These are phyloP conservation scores for Eunapius fragilis DNA, from an alignment of 37 sponge, comb jelly and placozoan genomes.

Conservation along the genomic window DNA sequence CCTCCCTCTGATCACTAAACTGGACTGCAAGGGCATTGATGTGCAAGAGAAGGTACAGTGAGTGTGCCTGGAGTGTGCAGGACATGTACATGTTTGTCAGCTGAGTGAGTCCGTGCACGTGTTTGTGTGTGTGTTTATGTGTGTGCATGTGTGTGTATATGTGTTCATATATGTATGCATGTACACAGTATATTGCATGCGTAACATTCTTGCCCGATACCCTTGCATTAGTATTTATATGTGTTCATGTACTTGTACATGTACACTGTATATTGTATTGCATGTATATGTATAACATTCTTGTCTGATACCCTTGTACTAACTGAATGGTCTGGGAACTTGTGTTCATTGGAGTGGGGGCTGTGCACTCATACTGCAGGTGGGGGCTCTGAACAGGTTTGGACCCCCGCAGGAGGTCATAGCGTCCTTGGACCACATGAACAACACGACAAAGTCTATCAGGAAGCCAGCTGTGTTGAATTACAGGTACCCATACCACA, in stretches of 20 bases:
- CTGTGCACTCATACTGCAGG: conserved; percentile 18
- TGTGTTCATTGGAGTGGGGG: too few species aligned
- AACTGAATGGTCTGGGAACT: too few species aligned
- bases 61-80: not conserved
- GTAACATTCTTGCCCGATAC: too few species aligned
- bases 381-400: conserved; percentile 58
- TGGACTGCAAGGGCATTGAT: conserved; percentile 42
- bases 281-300: too few species aligned
- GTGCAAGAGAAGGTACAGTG: conserved; percentile 57
- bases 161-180: not conserved
- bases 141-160: too few species aligned
- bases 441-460: conserved; percentile 12
- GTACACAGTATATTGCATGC: too few species aligned
- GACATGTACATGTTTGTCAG: not conserved
- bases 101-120: not conserved
- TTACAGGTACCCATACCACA: too few species aligned
- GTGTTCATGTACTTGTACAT: not conserved
- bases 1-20: conserved; percentile 26
- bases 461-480: too few species aligned
- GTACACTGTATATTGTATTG: not conserved
- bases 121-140: not conserved
- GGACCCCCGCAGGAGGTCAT: conserved; percentile 51
- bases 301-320: too few species aligned
- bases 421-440: conserved; percentile 70
- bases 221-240: too few species aligned